Conservation (phyloP, 2,113 vertebrate genomes). For the Oxygymnocypris stewartii region DNA sequence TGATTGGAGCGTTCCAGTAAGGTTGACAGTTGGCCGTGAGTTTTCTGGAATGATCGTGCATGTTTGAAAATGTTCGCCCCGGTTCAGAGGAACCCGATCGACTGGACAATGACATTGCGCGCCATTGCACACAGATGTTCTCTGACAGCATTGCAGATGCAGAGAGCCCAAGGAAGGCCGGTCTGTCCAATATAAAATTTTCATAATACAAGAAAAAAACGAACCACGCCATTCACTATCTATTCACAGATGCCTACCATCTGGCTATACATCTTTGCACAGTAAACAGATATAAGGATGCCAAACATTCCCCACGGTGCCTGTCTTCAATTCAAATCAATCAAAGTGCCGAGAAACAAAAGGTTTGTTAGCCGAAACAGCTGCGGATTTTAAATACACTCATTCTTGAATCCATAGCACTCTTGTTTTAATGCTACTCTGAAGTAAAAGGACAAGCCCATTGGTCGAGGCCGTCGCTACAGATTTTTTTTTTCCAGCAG, state of each 20-base stretch:
- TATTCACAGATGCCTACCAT: constrained; percentile 49
- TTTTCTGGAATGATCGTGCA: constrained; percentile 43
- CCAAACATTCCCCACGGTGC: constrained; percentile 29
- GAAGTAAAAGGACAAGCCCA: constrained; percentile 19
- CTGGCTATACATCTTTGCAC: constrained; percentile 50
- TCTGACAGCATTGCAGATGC: constrained; percentile 33
- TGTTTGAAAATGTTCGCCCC: constrained; percentile 28
- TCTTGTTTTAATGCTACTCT: constrained; percentile 52
- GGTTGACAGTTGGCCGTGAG: constrained; percentile 30
- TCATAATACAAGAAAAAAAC: constrained; percentile 5
- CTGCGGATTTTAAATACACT: constrained; percentile 17
- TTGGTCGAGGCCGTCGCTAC: constrained; percentile 48
- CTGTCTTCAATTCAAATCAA: constrained; percentile 44
- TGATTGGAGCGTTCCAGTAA: constrained; percentile 55
- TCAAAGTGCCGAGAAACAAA: constrained; percentile 30
- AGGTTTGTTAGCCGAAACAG: constrained; percentile 14
- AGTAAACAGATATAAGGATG: constrained; percentile 45
- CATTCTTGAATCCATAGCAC: constrained; percentile 13
- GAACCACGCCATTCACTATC: constrained; percentile 44
- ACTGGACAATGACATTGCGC: constrained; percentile 7
- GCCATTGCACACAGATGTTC: neutral
- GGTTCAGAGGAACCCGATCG: constrained; percentile 9
- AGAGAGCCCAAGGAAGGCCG: constrained; percentile 4
- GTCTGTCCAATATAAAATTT: constrained; percentile 37
- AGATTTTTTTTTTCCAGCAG: constrained; percentile 49